A percentile compares a stretch with the other conserved stretches of the same genome.
These are phyloP conservation scores for Prietella phreatophila DNA, from an alignment of 2,113 vertebrate species.

Conservation along the genomic window DNA sequence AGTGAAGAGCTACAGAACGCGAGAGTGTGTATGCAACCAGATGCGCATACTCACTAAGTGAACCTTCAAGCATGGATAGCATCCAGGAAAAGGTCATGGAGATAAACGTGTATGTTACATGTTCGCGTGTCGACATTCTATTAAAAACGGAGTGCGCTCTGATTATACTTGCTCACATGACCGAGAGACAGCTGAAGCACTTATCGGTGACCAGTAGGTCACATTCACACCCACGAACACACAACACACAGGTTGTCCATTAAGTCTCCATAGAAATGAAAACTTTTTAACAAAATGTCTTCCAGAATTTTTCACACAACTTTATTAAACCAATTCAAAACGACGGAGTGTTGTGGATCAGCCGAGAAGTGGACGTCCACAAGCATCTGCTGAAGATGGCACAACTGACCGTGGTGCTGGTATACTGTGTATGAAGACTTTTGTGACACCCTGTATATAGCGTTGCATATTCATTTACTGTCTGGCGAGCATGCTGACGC, in stretches of 20 bases:
- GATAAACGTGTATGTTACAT: background rate
- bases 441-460: background rate
- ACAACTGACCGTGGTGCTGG: too few relatives aligned
- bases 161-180: constrained; percentile 24
- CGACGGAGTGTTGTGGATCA: too few relatives aligned
- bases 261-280: too few relatives aligned
- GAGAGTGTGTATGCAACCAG: constrained; percentile 14
- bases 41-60: background rate
- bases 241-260: too few relatives aligned
- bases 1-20: background rate
- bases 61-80: background rate
- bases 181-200: background rate
- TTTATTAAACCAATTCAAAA: too few relatives aligned
- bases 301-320: too few relatives aligned
- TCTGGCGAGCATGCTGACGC: background rate
- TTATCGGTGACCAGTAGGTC: constrained; percentile 8
- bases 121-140: constrained; percentile 47
- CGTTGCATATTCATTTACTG: background rate
- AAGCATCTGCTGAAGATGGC: too few relatives aligned
- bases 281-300: too few relatives aligned
- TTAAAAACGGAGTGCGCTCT: constrained; percentile 39
- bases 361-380: too few relatives aligned
- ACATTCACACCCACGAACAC: background rate
- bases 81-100: constrained; percentile 31
- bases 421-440: too few relatives aligned